Evolutionary conservation across 2,797 vertebrate species (phyloP).

Genomic region (Borostomias antarcticus): DNA sequence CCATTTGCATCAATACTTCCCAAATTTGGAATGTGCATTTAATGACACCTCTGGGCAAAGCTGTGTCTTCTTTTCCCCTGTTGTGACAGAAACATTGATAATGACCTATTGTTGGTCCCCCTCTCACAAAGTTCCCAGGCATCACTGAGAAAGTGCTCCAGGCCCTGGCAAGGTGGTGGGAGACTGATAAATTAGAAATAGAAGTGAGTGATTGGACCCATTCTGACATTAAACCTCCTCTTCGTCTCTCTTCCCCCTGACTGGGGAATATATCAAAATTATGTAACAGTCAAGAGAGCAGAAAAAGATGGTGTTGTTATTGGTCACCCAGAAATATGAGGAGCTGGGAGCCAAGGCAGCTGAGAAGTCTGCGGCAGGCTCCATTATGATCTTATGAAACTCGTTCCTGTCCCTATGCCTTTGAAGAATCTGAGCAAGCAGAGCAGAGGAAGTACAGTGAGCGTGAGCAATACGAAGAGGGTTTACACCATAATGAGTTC

Average conservation of each 20-base stretch:
- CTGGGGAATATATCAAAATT: conserved; percentile 51
- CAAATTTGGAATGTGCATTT: conserved; percentile 55
- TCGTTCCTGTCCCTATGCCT: conserved; percentile 31
- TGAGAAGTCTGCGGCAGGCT: conserved; percentile 55
- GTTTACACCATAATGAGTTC: background rate
- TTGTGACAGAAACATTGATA: conserved; percentile 62
- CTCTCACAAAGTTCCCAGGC: conserved; percentile 41
- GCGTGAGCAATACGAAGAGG: background rate
- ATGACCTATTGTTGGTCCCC: conserved; percentile 52
- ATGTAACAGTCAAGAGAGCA: conserved; percentile 45
- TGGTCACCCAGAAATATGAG: conserved; percentile 53
- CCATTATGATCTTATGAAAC: conserved; percentile 53
- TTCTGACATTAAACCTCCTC: conserved; percentile 46
- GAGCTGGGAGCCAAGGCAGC: conserved; percentile 33
- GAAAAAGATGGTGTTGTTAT: conserved; percentile 52
- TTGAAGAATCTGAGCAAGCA: conserved; percentile 46
- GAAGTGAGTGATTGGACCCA: conserved; percentile 47
- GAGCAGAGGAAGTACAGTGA: conserved; percentile 14
- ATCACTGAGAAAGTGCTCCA: conserved; percentile 46
- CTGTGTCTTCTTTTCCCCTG: conserved; percentile 42
- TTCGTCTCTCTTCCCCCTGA: conserved; percentile 36
- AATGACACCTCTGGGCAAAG: conserved; percentile 53
- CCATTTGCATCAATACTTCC: conserved; percentile 53
- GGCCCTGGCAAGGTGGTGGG: conserved; percentile 35
- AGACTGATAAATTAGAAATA: conserved; percentile 53